Evolutionary conservation across 2,888 invertebrate species (phyloP).

Genomic region (Sesia bembeciformis): DNA sequence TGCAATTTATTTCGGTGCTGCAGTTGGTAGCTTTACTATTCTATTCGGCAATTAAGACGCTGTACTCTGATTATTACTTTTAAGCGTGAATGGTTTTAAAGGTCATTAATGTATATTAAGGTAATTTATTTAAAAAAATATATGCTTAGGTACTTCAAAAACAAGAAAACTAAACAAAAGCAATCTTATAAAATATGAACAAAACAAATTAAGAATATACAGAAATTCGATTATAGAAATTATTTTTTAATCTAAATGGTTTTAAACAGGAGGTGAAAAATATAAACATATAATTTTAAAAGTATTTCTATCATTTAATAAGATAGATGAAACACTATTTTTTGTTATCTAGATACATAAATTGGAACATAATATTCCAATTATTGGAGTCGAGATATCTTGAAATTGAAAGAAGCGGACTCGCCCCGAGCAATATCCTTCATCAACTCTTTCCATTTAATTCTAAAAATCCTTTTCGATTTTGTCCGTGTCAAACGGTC

Average conservation of each 20-base stretch:
- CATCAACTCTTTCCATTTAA: slow-evolving; percentile 54
- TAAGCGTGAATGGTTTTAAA: too few species aligned
- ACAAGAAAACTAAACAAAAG: too few species aligned
- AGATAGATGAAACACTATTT: too few species aligned
- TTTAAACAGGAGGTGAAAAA: too few species aligned
- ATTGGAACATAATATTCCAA: slow-evolving; percentile 60
- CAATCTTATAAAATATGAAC: too few species aligned
- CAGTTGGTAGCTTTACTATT: not conserved
- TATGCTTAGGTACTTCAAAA: not conserved
- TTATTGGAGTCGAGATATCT: slow-evolving; percentile 44
- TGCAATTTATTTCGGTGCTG: not conserved
- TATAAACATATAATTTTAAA: too few species aligned
- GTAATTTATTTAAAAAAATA: not conserved
- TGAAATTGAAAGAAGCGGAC: slow-evolving; percentile 45
- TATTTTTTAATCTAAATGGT: too few species aligned
- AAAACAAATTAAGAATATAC: too few species aligned
- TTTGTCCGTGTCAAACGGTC: not conserved
- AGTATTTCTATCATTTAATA: too few species aligned
- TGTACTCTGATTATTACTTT: not conserved
- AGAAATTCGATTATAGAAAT: too few species aligned
- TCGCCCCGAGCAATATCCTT: slow-evolving; percentile 43
- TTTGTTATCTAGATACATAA: not conserved
- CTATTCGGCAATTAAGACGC: not conserved
- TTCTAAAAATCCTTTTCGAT: slow-evolving; percentile 31
- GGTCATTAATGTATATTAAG: too few species aligned